Percentiles rank a stretch among this genome's conserved stretches.
Conservation (phyloP, 2,113 vertebrate species). For the Mesocricetus auratus region DNA sequence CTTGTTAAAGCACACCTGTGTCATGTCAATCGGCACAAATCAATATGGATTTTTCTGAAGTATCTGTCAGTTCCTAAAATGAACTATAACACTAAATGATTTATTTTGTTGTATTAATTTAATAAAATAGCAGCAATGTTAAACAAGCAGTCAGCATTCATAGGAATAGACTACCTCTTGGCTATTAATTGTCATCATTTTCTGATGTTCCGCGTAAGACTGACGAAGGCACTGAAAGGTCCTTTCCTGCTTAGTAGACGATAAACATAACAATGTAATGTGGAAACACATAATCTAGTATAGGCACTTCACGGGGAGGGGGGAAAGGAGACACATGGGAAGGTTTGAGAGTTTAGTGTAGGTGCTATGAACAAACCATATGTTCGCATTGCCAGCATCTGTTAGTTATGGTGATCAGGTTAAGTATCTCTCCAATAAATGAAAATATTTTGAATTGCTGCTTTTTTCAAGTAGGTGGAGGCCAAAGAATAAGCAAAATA, state of each 20-base stretch:
- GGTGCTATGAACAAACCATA: conserved; percentile 71
- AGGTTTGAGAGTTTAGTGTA: conserved; percentile 72
- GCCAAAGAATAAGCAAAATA: conserved; percentile 59
- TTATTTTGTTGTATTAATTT: conserved; percentile 65
- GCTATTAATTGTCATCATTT: conserved; percentile 47
- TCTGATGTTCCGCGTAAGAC: neutral
- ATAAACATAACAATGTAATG: conserved; percentile 32
- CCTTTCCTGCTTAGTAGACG: conserved; percentile 40
- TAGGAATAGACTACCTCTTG: conserved; percentile 61
- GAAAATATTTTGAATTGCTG: conserved; percentile 80
- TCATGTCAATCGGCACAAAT: conserved; percentile 36
- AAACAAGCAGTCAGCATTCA: conserved; percentile 60
- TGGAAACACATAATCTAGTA: neutral
- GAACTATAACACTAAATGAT: conserved; percentile 21
- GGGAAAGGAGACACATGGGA: conserved; percentile 46
- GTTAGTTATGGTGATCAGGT: conserved; percentile 76
- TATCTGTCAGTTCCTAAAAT: conserved; percentile 57
- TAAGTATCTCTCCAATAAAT: conserved; percentile 72
- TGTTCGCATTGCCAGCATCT: conserved; percentile 75
- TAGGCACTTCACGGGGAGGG: neutral
- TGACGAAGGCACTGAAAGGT: conserved; percentile 54
- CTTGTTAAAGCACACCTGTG: neutral
- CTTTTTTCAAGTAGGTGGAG: conserved; percentile 71
- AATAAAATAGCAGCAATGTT: conserved; percentile 62
- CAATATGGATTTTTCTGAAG: conserved; percentile 59